phyloP scores from a whole-genome alignment of 1,140 invertebrate genomes.

The Littorina saxatilis region DNA sequence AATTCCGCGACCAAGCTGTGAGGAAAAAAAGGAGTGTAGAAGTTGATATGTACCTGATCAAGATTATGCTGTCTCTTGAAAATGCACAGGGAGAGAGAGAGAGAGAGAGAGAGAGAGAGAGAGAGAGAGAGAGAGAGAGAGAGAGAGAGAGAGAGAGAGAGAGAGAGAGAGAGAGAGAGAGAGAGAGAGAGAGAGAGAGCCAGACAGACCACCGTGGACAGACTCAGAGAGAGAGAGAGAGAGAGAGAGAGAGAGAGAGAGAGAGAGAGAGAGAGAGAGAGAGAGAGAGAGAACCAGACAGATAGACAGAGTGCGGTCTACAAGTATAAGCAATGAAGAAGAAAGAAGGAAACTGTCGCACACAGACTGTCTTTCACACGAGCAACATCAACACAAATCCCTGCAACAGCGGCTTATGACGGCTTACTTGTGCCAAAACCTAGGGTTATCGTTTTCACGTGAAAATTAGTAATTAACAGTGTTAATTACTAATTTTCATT shows the following conservation, averaged over 20 bases:
- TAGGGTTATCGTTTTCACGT: too few species aligned
- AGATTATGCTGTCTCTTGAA: too few species aligned
- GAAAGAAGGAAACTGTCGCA: background rate
- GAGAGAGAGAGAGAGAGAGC: constrained; percentile 6
- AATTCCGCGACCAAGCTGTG: too few species aligned
- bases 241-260: constrained; percentile 8
- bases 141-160: constrained; percentile 10
- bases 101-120: background rate
- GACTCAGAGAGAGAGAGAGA: background rate
- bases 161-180: background rate
- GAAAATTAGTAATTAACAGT: too few species aligned
- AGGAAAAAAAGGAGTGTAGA: too few species aligned
- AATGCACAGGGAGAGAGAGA: too few species aligned
- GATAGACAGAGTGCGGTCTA: background rate
- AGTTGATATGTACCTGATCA: too few species aligned
- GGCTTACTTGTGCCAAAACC: too few species aligned
- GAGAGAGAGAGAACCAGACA: constrained; percentile 14
- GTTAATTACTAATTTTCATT: too few species aligned
- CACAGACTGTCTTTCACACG: background rate
- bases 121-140: constrained; percentile 22
- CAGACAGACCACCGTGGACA: background rate
- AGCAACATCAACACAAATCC: background rate
- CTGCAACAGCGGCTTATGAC: too few species aligned
- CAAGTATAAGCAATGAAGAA: background rate
- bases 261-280: constrained; percentile 13